Evolutionary conservation across 2,113 vertebrate genomes (phyloP), one percentile per base, ranked within the genome.

Genomic region (Microcebus lehilahytsara): DNA sequence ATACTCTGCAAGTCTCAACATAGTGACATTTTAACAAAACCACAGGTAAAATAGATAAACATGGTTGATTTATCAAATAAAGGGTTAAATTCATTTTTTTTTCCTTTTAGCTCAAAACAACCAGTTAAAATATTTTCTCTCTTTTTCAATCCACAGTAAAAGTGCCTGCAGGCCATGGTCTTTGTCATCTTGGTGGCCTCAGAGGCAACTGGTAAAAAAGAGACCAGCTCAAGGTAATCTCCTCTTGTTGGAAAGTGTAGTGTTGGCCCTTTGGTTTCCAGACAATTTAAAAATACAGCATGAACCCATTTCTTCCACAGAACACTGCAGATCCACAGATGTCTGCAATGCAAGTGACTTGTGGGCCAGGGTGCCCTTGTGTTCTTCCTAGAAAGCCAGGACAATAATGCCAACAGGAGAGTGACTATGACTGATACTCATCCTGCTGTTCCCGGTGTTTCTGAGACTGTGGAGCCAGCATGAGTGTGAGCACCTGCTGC

Each of bases 201-300:
- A 20, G 51, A 85, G 34, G 23, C 64, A 91, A 81, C 93, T 0
- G 13, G 17, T 56, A 27, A 37, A 49, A 88, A 25, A 74, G 80
- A 89, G 64, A 32, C 11, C 22, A 60, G n/a, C 30, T 72, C 66
- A 56, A 69, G 69, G 69, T 51, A 64, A 90, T 27, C 17, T 64
- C 12, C 20, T 64, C 37, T n/a, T 69, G 11, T 72, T 19, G 75
- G 23, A 75, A 51, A 85, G 62, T 3, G 1, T 1, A 46, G 10
- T 11, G 7, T 67, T 71, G 49, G 53, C 6, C 58, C 67, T 89
- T 74, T 51, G 27, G 91, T 85, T 93, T 56, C 53, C 66, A 12
- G 27, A 89, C 22, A 77, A 79, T 60, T 97, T 84, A 81, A 88
- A 90, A 92, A 46, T 37, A 42, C 37, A 87, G 72, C 22, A 40